Evolutionary conservation across 2,797 vertebrate genomes (phyloP).

Genomic region (Loris lydekkerianus): DNA sequence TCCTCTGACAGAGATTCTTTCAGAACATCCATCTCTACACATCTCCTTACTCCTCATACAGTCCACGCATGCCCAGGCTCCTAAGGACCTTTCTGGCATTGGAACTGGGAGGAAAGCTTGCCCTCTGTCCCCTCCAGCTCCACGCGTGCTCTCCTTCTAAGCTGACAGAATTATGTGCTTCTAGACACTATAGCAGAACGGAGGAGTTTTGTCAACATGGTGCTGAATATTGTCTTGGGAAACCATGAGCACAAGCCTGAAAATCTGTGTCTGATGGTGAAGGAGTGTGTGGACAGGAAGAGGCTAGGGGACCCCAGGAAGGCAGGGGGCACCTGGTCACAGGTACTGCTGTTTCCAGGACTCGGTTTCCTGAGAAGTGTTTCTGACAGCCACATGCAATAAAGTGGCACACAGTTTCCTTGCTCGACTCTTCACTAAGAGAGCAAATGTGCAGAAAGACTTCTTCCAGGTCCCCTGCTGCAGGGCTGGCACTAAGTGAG

Average conservation of each 20-base stretch:
- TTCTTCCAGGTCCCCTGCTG: background rate
- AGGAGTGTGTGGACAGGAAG: background rate
- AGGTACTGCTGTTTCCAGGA: background rate
- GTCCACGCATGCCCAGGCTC: background rate
- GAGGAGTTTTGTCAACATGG: background rate
- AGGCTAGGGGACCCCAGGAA: background rate
- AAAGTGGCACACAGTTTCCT: rapidly evolving
- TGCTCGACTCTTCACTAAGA: background rate
- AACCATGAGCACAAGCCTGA: background rate
- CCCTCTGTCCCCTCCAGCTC: background rate
- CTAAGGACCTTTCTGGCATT: background rate
- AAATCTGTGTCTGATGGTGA: background rate
- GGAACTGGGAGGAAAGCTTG: background rate
- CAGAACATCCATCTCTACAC: background rate
- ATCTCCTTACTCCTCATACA: background rate
- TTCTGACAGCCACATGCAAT: background rate
- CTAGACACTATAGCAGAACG: background rate
- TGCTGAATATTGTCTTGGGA: background rate
- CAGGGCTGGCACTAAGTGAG: background rate
- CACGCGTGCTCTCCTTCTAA: background rate
- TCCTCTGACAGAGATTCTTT: background rate
- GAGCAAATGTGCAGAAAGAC: background rate
- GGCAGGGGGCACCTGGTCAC: too few relatives aligned
- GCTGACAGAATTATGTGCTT: background rate
- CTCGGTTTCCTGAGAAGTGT: background rate